phyloP scores from a whole-genome alignment of 2,888 invertebrate species.

The Leucozona laternaria region DNA sequence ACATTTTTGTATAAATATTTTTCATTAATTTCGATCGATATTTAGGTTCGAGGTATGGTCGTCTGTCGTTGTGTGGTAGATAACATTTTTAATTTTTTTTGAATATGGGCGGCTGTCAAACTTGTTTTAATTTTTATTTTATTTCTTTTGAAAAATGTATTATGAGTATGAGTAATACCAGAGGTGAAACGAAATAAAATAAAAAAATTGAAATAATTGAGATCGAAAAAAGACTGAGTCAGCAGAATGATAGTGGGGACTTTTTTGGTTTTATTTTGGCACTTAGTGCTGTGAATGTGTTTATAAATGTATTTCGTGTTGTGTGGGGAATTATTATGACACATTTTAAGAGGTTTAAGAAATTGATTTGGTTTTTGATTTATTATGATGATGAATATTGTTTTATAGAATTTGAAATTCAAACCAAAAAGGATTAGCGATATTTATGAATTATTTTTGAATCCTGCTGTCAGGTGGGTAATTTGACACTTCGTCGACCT shows the following conservation, averaged over 20 bases:
- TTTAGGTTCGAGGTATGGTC: slow-evolving; percentile 21
- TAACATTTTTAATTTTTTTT: no score
- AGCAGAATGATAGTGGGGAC: slow-evolving; percentile 28
- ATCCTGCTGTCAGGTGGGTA: no score
- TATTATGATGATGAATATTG: slow-evolving; percentile 11
- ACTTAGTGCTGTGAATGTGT: slow-evolving; percentile 18
- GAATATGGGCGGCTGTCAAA: slow-evolving; percentile 59
- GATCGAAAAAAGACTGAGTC: slow-evolving; percentile 60
- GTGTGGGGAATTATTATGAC: slow-evolving; percentile 21
- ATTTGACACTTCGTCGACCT: no score
- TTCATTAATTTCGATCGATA: slow-evolving; percentile 66
- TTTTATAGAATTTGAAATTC: not conserved
- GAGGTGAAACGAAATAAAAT: not conserved
- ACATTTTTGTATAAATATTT: slow-evolving; percentile 1
- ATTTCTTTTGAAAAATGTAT: slow-evolving; percentile 59
- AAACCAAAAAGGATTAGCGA: no score
- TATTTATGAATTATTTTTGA: no score
- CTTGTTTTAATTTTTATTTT: slow-evolving; percentile 63
- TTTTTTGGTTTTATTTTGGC: slow-evolving; percentile 27
- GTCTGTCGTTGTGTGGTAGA: not conserved
- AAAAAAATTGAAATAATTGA: slow-evolving; percentile 39
- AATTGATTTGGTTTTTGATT: slow-evolving; percentile 30
- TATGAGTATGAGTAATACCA: slow-evolving; percentile 67
- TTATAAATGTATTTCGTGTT: not conserved
- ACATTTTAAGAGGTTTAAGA: slow-evolving; percentile 33